Base-by-base conservation (phyloP, 2,113 vertebrate species). In the Podilymbus podiceps region DNA sequence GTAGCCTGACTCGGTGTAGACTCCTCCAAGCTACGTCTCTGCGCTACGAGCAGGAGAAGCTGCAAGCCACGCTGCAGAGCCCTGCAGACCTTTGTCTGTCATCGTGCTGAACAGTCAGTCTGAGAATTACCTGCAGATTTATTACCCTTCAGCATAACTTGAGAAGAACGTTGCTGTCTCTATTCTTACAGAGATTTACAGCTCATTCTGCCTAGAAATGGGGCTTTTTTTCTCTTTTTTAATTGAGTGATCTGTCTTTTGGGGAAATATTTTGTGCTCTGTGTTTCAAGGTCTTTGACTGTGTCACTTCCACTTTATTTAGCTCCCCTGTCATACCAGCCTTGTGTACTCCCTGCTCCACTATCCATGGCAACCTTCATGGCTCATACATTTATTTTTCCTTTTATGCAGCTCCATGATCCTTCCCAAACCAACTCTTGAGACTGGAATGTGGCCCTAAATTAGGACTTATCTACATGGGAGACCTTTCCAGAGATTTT, bases 201-300 rank as follows among this genome's bases (percentile, higher is more conserved):
- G 58, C 78, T 89, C 47, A 17, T 91, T 89, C 95, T 83, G 55
- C 71, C 71, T 62, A 85, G 92, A 93, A 96, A 89, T 49, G 5
- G 31, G 31, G 33, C n/a, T 64, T 88, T 93, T 78, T 83, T 73
- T 38, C 55, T 79, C 55, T 79, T 78, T 91, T 94, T 88, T 93
- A 95, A 93, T 92, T 85, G 95, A 94, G 73, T 58, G 56, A 95
- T 95, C 83, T 95, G 73, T 92, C 95, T 97, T 89, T 89, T n/a
- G 90, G 69, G 73, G 80, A 89, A 95, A 92, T 90, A 73, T 79
- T 87, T 87, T 62, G 64, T 60, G 74, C 76, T 89, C 27, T 59
- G 10, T 60, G 83, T 82, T 93, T 93, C 92, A 95, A 97, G 95
- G 94, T 93, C 90, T 90, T 87, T 78, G 82, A 63, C n/a, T 28